These are phyloP conservation scores for Steatornis caripensis DNA, from an alignment of 2,113 vertebrate genomes.

Conservation along the genomic window DNA sequence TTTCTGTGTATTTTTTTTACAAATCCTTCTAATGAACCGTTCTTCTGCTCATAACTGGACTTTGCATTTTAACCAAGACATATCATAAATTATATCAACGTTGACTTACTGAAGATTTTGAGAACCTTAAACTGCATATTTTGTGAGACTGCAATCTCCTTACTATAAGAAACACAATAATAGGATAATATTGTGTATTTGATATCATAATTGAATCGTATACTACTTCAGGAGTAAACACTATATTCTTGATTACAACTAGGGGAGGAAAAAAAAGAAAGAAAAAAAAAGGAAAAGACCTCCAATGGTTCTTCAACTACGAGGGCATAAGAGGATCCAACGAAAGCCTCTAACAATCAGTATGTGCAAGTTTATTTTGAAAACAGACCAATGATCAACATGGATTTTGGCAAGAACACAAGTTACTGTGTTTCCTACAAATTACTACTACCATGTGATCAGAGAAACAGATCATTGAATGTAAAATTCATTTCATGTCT, in stretches of 20 bases:
- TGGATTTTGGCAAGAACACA: background rate
- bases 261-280: accelerated
- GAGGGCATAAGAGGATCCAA: background rate
- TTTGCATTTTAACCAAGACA: background rate
- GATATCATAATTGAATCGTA: background rate
- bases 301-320: background rate
- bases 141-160: background rate
- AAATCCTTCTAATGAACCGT: background rate
- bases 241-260: background rate
- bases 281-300: accelerated
- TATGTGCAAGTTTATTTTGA: background rate
- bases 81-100: background rate
- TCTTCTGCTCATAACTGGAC: background rate
- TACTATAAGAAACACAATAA: background rate
- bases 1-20: background rate
- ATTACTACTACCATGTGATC: background rate
- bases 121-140: background rate
- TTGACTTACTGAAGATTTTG: background rate
- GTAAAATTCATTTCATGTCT: background rate
- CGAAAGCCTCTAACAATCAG: background rate
- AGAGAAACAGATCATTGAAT: background rate
- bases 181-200: background rate
- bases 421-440: background rate
- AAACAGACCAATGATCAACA: background rate
- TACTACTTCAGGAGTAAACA: background rate